These are phyloP conservation scores for Drosophila niveifrons DNA, from an alignment of 2,888 invertebrate species.

Conservation along the genomic window DNA sequence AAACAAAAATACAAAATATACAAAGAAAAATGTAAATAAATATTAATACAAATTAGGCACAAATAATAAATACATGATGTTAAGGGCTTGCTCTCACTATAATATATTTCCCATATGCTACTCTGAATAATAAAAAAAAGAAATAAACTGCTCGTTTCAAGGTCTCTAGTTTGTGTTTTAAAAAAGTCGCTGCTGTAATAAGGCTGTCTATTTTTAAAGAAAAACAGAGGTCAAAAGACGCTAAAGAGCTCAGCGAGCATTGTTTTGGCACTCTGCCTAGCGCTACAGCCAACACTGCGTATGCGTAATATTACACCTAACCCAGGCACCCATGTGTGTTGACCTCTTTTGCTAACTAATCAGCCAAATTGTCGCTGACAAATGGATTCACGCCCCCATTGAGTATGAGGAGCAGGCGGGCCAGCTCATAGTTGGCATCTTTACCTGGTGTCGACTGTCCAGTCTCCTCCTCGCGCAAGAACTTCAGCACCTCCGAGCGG, in stretches of 20 bases:
- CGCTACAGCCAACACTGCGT: constrained; percentile 15
- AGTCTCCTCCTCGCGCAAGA: constrained; percentile 94
- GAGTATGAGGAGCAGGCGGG: constrained; percentile 77
- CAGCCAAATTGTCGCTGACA: constrained; percentile 71
- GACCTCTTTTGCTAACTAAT: constrained; percentile 46
- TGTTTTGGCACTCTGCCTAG: constrained; percentile 54
- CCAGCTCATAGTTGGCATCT: constrained; percentile 75
- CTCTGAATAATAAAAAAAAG: background rate
- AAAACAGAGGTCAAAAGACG: constrained; percentile 32
- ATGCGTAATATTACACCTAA: constrained; percentile 40
- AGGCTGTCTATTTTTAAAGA: constrained; percentile 40
- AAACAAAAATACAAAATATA: constrained; percentile 43
- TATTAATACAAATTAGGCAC: constrained; percentile 35
- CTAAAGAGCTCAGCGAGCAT: constrained; percentile 17
- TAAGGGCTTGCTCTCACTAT: background rate
- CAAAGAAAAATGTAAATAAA: constrained; percentile 13
- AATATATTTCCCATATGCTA: background rate
- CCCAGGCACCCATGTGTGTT: background rate
- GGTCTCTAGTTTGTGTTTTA: constrained; percentile 73
- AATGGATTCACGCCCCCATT: constrained; percentile 82
- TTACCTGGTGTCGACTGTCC: constrained; percentile 90
- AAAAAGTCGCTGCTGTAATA: constrained; percentile 64
- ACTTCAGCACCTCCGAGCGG: constrained; percentile 95
- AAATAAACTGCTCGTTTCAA: constrained; percentile 61
- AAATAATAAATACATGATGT: constrained; percentile 17